Percentiles rank a stretch among this genome's conserved stretches.
Conservation (phyloP, 2,797 vertebrate species). For the Balearica regulorum region DNA sequence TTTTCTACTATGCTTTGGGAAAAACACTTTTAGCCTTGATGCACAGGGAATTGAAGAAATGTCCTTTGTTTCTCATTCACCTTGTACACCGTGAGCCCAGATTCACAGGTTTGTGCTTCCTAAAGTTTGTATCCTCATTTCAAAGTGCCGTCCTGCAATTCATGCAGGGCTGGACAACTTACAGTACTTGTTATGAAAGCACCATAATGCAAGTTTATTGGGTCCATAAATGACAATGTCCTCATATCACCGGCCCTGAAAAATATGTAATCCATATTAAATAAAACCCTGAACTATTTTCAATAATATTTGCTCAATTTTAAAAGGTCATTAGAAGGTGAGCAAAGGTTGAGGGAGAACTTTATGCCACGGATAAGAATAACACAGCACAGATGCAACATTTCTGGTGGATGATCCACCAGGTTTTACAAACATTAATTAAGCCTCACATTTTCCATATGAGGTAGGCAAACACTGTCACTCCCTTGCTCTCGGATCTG, state of each 20-base stretch:
- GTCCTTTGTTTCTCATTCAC: neutral
- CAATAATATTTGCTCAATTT: neutral
- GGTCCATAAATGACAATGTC: neutral
- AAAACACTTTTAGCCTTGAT: neutral
- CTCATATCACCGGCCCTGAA: neutral
- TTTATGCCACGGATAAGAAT: neutral
- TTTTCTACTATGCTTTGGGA: neutral
- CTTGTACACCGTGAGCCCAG: neutral
- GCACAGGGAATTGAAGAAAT: neutral
- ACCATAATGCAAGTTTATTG: neutral
- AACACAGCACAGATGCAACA: neutral
- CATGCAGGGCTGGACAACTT: neutral
- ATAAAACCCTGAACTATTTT: neutral
- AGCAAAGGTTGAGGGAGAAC: slow-evolving; percentile 8
- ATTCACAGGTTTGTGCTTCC: neutral
- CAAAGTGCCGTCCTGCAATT: neutral
- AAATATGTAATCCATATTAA: neutral
- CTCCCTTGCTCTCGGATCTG: neutral
- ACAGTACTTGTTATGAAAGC: neutral
- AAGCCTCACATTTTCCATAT: slow-evolving; percentile 37
- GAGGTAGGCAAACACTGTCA: slow-evolving; percentile 38
- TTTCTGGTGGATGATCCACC: slow-evolving; percentile 34
- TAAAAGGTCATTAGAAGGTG: slow-evolving; percentile 10
- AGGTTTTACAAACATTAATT: slow-evolving; percentile 30
- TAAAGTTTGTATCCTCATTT: neutral